Percentiles rank a stretch among this genome's conserved stretches.
Evolutionary conservation across 2,888 invertebrate species (phyloP).

Genomic region (Andrena hattorfiana): DNA sequence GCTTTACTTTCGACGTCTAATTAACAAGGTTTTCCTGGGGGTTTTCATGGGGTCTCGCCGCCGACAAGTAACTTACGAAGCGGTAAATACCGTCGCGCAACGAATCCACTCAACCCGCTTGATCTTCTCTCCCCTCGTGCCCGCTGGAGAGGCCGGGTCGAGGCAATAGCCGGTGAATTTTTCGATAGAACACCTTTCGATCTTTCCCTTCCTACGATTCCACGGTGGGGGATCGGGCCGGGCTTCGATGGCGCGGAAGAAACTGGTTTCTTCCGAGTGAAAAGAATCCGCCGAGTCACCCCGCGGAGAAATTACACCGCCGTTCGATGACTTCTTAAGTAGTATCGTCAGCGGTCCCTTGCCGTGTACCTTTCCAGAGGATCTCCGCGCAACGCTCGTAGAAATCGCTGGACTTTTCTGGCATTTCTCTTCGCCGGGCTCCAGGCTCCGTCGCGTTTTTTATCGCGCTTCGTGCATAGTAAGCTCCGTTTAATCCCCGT

Average conservation of each 20-base stretch:
- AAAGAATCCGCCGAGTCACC: conserved; percentile 69
- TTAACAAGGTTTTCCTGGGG: conserved; percentile 68
- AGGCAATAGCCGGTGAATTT: conserved; percentile 15
- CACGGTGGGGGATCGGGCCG: not conserved
- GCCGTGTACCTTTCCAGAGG: not conserved
- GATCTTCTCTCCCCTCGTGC: not conserved
- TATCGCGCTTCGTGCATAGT: not conserved
- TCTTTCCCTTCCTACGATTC: conserved; percentile 25
- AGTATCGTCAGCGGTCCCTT: conserved; percentile 47
- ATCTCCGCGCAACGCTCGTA: conserved; percentile 1
- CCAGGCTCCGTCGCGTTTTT: not conserved
- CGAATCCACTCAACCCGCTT: conserved; percentile 21
- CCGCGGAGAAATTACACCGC: conserved; percentile 55
- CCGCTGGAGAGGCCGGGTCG: not conserved
- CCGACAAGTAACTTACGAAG: conserved; percentile 45
- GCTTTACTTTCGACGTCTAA: conserved; percentile 68
- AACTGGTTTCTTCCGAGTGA: conserved; percentile 65
- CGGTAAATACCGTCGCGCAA: conserved; percentile 54
- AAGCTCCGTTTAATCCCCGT: too few species aligned
- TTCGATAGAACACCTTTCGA: conserved; percentile 45
- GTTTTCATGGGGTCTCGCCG: conserved; percentile 49
- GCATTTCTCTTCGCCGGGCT: not conserved
- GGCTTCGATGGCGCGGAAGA: conserved; percentile 56
- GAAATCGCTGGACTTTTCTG: not conserved
- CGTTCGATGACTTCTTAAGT: conserved; percentile 59